These are phyloP conservation scores for Epinotia nisella DNA, from an alignment of 2,888 invertebrate species.

Conservation along the genomic window DNA sequence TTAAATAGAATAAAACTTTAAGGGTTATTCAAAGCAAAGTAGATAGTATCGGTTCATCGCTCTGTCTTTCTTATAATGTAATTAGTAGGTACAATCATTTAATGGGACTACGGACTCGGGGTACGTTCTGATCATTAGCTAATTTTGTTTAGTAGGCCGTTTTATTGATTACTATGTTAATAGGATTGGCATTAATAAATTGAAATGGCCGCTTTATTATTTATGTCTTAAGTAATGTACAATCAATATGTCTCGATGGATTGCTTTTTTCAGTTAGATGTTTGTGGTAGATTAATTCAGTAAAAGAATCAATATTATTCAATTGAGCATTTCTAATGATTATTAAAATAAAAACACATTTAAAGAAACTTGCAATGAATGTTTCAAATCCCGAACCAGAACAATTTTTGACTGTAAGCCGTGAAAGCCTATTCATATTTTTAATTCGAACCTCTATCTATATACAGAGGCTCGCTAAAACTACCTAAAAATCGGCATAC, in stretches of 20 bases:
- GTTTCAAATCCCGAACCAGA: background rate
- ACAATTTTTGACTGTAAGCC: background rate
- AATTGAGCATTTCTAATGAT: background rate
- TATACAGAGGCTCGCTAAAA: background rate
- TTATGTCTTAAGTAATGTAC: background rate
- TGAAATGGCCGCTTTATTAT: conserved; percentile 27
- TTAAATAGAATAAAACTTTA: conserved; percentile 1
- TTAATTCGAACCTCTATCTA: background rate
- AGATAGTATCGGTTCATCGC: conserved; percentile 11
- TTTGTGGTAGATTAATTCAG: background rate
- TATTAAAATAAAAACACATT: background rate
- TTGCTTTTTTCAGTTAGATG: background rate
- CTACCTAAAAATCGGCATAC: conserved; percentile 17
- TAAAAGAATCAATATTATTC: background rate
- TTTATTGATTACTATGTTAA: conserved; percentile 39
- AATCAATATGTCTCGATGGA: background rate
- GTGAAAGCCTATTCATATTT: conserved; percentile 6
- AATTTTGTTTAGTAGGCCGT: conserved; percentile 38
- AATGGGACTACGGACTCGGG: conserved; percentile 32
- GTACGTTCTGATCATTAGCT: conserved; percentile 33
- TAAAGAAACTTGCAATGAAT: background rate
- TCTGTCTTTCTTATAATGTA: conserved; percentile 27
- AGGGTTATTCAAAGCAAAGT: conserved; percentile 3
- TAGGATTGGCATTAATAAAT: conserved; percentile 29
- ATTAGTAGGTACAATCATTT: conserved; percentile 37